Evolutionary conservation across 1,140 invertebrate genomes (phyloP).

Genomic region (Drosophila novamexicana): DNA sequence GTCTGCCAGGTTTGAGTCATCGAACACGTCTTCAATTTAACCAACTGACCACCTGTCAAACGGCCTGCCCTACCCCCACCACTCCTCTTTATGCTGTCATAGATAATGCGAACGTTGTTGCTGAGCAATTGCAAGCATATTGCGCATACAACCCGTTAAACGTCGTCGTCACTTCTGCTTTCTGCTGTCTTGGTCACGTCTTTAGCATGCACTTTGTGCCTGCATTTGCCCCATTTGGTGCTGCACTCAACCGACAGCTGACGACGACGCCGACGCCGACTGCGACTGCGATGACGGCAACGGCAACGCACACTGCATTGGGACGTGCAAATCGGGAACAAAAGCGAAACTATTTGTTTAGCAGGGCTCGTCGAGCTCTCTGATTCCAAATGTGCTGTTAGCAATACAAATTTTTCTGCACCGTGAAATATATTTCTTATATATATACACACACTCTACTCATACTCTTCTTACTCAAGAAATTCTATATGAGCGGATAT

Average conservation of each 20-base stretch:
- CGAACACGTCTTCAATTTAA: slow-evolving; percentile 47
- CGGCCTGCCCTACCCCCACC: not conserved
- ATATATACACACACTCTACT: not conserved
- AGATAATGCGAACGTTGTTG: slow-evolving; percentile 23
- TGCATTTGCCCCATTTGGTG: slow-evolving; percentile 36
- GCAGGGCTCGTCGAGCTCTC: not conserved
- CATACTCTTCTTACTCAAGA: not conserved
- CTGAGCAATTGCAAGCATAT: slow-evolving; percentile 43
- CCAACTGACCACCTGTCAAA: too few relatives aligned
- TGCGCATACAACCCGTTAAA: slow-evolving; percentile 68
- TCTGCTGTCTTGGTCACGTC: slow-evolving; percentile 70
- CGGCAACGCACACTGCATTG: slow-evolving; percentile 21
- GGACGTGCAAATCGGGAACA: slow-evolving; percentile 40
- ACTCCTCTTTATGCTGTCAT: slow-evolving; percentile 37
- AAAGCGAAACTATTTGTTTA: slow-evolving; percentile 29
- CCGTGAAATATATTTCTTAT: not conserved
- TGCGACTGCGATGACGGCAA: not conserved
- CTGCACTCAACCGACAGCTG: slow-evolving; percentile 8
- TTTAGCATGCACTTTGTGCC: slow-evolving; percentile 65
- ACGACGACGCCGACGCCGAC: not conserved
- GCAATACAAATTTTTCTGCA: not conserved
- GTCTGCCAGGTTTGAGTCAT: slow-evolving; percentile 48
- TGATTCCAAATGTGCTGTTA: slow-evolving; percentile 15
- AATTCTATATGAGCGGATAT: not conserved
- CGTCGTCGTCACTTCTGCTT: slow-evolving; percentile 20